Evolutionary conservation across 2,113 vertebrate species (phyloP).

Genomic region (Perccottus glenii): DNA sequence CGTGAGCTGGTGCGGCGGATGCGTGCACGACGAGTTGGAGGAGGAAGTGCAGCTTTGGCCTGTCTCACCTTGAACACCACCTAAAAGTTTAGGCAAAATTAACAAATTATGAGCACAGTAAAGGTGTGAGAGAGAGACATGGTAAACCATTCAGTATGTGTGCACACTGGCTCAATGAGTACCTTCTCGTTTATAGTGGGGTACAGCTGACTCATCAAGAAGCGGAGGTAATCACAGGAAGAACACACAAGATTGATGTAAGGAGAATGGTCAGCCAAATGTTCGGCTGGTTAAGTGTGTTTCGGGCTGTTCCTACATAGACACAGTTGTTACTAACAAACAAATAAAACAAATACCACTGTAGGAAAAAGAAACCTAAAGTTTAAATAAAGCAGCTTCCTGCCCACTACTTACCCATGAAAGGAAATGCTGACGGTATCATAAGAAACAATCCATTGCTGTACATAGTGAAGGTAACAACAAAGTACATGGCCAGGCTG

Average conservation of each 20-base stretch:
- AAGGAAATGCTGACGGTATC: conserved; percentile 85
- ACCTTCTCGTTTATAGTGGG: conserved; percentile 89
- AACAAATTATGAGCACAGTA: background rate
- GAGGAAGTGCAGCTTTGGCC: conserved; percentile 75
- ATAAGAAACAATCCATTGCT: conserved; percentile 86
- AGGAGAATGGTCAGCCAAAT: conserved; percentile 90
- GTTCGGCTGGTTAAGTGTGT: conserved; percentile 84
- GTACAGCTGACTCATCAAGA: conserved; percentile 81
- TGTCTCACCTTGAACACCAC: conserved; percentile 83
- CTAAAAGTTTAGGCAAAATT: conserved; percentile 58
- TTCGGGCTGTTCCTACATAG: conserved; percentile 85
- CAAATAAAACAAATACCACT: background rate
- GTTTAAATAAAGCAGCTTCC: no score
- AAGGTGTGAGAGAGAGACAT: background rate
- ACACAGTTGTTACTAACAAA: conserved; percentile 11
- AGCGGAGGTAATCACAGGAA: conserved; percentile 85
- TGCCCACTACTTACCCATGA: conserved; percentile 83
- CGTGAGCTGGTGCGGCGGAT: conserved; percentile 81
- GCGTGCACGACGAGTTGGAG: conserved; percentile 63
- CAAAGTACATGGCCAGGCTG: conserved; percentile 92
- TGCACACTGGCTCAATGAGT: background rate
- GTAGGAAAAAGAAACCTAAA: background rate
- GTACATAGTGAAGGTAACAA: conserved; percentile 89
- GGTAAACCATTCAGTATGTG: background rate
- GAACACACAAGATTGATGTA: conserved; percentile 84